Conservation (phyloP, 2,797 vertebrate species). For the Brotogeris chrysoptera region DNA sequence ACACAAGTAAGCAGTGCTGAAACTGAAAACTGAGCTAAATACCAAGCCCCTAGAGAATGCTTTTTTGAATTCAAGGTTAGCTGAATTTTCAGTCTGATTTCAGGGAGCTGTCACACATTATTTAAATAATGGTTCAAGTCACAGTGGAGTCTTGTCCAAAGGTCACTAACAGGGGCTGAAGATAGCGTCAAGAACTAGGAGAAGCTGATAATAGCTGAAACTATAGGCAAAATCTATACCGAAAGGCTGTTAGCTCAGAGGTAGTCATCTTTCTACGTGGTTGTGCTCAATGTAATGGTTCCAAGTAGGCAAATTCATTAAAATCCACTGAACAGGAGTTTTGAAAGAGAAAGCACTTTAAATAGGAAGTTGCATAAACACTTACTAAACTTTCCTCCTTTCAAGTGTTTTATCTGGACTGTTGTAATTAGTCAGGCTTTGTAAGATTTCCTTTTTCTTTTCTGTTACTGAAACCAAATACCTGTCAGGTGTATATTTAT, state of each 20-base stretch:
- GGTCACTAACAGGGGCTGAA: not conserved
- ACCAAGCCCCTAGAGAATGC: not conserved
- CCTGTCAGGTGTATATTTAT: not conserved
- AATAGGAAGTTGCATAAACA: not conserved
- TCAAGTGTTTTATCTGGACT: not conserved
- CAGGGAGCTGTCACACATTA: not conserved
- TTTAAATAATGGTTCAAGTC: not conserved
- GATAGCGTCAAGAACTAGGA: not conserved
- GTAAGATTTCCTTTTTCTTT: not conserved
- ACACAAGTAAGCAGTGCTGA: conserved; percentile 53
- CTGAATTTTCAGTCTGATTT: not conserved
- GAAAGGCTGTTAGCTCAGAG: not conserved
- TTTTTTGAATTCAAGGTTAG: not conserved
- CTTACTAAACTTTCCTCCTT: not conserved
- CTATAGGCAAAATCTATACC: not conserved
- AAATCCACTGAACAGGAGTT: not conserved
- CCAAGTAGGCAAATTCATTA: not conserved
- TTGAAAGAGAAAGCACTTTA: not conserved
- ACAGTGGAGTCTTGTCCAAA: not conserved
- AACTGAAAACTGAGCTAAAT: conserved; percentile 5
- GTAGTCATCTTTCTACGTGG: not conserved
- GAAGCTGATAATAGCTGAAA: too few relatives aligned
- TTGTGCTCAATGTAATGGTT: not conserved
- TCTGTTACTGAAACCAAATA: not conserved
- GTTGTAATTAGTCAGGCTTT: not conserved